phyloP scores from a whole-genome alignment of 2,113 vertebrate species.

The Syngnathus typhle region DNA sequence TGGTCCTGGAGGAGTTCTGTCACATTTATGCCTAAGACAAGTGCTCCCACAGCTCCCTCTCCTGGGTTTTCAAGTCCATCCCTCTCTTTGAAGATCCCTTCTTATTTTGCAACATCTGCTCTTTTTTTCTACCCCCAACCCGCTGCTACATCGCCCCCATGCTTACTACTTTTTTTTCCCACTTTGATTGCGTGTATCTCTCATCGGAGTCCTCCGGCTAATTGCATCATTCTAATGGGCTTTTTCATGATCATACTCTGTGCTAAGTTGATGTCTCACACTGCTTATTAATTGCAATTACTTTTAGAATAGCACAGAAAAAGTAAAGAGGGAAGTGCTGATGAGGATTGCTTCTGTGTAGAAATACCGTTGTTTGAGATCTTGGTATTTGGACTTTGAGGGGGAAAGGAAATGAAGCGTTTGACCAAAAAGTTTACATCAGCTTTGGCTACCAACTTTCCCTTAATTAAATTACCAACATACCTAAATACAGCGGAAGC shows the following conservation, averaged over 20 bases:
- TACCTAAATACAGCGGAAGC: constrained; percentile 26
- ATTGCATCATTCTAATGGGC: constrained; percentile 69
- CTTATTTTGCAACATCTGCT: constrained; percentile 64
- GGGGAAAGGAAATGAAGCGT: constrained; percentile 43
- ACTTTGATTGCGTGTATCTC: constrained; percentile 69
- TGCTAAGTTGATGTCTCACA: constrained; percentile 58
- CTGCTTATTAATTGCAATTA: constrained; percentile 65
- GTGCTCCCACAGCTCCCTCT: constrained; percentile 63
- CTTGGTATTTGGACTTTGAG: constrained; percentile 21
- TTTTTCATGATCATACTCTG: constrained; percentile 59
- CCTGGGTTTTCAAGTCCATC: constrained; percentile 61
- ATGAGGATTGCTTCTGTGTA: constrained; percentile 45
- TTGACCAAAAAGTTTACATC: constrained; percentile 56
- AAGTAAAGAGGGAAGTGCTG: constrained; percentile 56
- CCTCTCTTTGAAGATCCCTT: constrained; percentile 62
- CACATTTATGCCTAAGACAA: constrained; percentile 61
- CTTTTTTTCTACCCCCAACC: constrained; percentile 54
- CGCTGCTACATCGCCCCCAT: constrained; percentile 45
- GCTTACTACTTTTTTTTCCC: constrained; percentile 47
- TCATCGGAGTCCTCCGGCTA: constrained; percentile 63
- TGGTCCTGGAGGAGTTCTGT: constrained; percentile 61
- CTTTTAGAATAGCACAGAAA: constrained; percentile 37
- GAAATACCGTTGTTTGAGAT: constrained; percentile 43
- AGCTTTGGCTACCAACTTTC: constrained; percentile 32
- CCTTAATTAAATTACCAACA: constrained; percentile 32